Evolutionary conservation across 2,113 vertebrate genomes (phyloP), one percentile per base, ranked within the genome.

Genomic region (Struthio camelus): DNA sequence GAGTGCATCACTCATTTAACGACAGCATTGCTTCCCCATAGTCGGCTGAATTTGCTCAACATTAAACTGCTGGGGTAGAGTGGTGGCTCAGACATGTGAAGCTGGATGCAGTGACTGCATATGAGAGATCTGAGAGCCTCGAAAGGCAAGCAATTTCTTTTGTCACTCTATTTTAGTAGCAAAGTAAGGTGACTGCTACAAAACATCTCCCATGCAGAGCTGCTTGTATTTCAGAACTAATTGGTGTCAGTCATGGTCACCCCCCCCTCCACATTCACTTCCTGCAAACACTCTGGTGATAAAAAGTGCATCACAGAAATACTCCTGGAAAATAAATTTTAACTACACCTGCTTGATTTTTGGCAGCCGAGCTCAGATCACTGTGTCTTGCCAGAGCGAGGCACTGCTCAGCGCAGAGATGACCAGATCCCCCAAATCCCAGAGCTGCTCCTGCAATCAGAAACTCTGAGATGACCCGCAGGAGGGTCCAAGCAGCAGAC

Each of bases 331-430:
- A 46, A 24, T 5, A n/a, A 30, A 69, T 50, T 32, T 51, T 4
- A 44, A 8, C 51, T 32, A 5, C 18, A 58, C 1, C 8, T 7
- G 1, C 51, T 17, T 14, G 3, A 0, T 4, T 78, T 87, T 80
- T 77, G 34, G 34, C 34, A 38, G 13, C 32, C 75, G 34, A 69
- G 32, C 44, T 22, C 25, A 18, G 15, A 53, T 13, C 8, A 12
- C 40, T 69, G 32, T 32, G 22, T 40, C 28, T 25, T 27, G 36
- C 22, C 20, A 23, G 59, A 23, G 2, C 14, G 80, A 85, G 79
- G 13, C 30, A n/a, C 28, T 79, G 36, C 38, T 85, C 27, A 28
- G 36, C 0, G 0, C 9, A 40, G n/a, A 0, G 0, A 86, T 34
- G 56, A 46, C 27, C 13, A 1, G 11, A 6, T 34, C 34, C 38